A percentile compares a stretch with the other conserved stretches of the same genome.
Evolutionary conservation across 1,140 invertebrate species (phyloP).

Genomic region (Pemphigus obesinymphae): DNA sequence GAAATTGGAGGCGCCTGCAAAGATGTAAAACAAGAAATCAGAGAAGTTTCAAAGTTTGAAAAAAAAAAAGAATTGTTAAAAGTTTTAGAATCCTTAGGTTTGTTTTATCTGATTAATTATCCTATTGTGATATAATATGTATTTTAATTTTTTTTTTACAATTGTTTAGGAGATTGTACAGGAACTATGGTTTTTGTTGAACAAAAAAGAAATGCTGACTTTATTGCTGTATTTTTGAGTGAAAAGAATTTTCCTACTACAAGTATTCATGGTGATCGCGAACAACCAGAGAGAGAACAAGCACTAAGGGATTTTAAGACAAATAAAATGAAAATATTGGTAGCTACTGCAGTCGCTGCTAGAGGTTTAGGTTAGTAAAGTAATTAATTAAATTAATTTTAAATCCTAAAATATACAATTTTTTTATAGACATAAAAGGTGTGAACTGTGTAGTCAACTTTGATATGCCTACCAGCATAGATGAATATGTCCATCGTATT

Average conservation of each 20-base stretch:
- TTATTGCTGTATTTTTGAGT: conserved; percentile 87
- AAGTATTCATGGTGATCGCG: conserved; percentile 93
- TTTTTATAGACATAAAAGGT: conserved; percentile 83
- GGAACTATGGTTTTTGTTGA: conserved; percentile 95
- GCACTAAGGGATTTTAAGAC: conserved; percentile 72
- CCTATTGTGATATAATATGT: not conserved
- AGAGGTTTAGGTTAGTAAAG: conserved; percentile 79
- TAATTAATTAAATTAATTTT: not conserved
- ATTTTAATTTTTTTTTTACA: not conserved
- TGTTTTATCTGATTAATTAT: not conserved
- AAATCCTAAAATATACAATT: not conserved
- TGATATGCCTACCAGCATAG: conserved; percentile 93
- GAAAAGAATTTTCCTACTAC: conserved; percentile 62
- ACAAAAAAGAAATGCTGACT: conserved; percentile 93
- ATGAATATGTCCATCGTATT: conserved; percentile 96
- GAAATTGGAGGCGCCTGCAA: conserved; percentile 87
- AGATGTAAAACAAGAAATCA: conserved; percentile 81
- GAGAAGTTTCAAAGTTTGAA: conserved; percentile 57
- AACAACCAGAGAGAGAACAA: conserved; percentile 63
- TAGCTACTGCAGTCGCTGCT: conserved; percentile 97
- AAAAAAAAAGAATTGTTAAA: conserved; percentile 73
- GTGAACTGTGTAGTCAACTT: conserved; percentile 97
- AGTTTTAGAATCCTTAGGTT: conserved; percentile 61
- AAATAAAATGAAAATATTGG: conserved; percentile 84
- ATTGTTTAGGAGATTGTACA: not conserved